Evolutionary conservation across 1,140 invertebrate species (phyloP).

Genomic region (Meteorus sp.): DNA sequence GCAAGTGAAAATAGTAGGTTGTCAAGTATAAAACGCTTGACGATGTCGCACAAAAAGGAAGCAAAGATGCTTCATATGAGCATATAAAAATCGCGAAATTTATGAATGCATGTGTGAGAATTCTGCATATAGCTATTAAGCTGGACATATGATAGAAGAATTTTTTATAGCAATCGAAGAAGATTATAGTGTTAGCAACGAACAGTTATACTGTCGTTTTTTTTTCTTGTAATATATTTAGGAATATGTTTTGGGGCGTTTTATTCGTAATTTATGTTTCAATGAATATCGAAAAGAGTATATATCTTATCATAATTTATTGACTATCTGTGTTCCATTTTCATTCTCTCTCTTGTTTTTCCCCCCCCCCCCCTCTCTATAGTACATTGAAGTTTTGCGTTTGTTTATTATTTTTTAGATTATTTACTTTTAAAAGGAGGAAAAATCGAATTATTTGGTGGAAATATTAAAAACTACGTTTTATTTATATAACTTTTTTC

Average conservation of each 20-base stretch:
- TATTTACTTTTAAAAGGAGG: too few species aligned
- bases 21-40: slow-evolving; percentile 2
- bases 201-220: neutral
- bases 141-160: slow-evolving; percentile 5
- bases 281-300: too few species aligned
- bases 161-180: neutral
- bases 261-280: neutral
- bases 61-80: neutral
- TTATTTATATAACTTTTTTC: too few species aligned
- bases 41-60: too few species aligned
- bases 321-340: neutral
- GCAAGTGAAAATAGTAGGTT: slow-evolving; percentile 12
- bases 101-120: neutral
- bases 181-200: slow-evolving; percentile 8
- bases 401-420: too few species aligned
- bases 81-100: neutral
- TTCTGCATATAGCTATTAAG: slow-evolving; percentile 1
- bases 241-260: neutral
- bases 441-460: too few species aligned
- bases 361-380: too few species aligned
- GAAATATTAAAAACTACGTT: too few species aligned
- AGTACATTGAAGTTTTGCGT: neutral
- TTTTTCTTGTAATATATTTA: slow-evolving; percentile 15
- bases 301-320: slow-evolving; percentile 12
- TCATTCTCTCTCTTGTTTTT: neutral